Evolutionary conservation across 2,797 vertebrate genomes (phyloP).

Genomic region (Syngnathus acus): DNA sequence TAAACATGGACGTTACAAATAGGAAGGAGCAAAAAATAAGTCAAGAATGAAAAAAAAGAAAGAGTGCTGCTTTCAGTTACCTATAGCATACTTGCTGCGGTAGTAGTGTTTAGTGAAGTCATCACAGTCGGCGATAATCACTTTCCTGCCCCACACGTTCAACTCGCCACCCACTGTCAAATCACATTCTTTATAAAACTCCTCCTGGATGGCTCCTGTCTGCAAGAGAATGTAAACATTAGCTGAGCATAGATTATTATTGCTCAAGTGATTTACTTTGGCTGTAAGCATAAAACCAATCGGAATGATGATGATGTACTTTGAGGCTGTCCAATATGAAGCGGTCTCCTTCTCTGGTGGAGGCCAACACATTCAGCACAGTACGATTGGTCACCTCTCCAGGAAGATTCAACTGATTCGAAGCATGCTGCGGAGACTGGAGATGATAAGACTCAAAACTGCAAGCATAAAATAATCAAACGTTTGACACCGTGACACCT

Average conservation of each 20-base stretch:
- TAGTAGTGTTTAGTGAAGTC: slow-evolving; percentile 87
- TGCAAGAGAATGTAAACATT: slow-evolving; percentile 34
- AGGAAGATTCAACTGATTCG: slow-evolving; percentile 61
- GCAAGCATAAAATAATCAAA: background rate
- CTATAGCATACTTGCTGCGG: slow-evolving; percentile 77
- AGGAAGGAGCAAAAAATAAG: background rate
- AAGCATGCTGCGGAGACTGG: slow-evolving; percentile 55
- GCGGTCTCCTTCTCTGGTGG: slow-evolving; percentile 50
- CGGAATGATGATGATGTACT: slow-evolving; percentile 50
- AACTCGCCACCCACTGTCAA: slow-evolving; percentile 76
- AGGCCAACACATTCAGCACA: slow-evolving; percentile 78
- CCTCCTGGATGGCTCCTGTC: slow-evolving; percentile 73
- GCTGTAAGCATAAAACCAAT: background rate
- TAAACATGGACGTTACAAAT: slow-evolving; percentile 6
- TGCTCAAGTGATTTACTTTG: background rate
- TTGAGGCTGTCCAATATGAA: slow-evolving; percentile 79
- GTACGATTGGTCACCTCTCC: slow-evolving; percentile 73
- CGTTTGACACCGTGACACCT: too few relatives aligned
- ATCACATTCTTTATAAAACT: slow-evolving; percentile 85
- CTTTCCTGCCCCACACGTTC: slow-evolving; percentile 83
- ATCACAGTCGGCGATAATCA: slow-evolving; percentile 85
- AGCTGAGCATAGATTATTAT: too few relatives aligned
- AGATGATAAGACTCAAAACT: background rate
- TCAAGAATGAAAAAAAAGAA: background rate
- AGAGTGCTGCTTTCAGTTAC: slow-evolving; percentile 49